phyloP scores from a whole-genome alignment of 2,797 vertebrate genomes.

The Rhodeus uyekii region DNA sequence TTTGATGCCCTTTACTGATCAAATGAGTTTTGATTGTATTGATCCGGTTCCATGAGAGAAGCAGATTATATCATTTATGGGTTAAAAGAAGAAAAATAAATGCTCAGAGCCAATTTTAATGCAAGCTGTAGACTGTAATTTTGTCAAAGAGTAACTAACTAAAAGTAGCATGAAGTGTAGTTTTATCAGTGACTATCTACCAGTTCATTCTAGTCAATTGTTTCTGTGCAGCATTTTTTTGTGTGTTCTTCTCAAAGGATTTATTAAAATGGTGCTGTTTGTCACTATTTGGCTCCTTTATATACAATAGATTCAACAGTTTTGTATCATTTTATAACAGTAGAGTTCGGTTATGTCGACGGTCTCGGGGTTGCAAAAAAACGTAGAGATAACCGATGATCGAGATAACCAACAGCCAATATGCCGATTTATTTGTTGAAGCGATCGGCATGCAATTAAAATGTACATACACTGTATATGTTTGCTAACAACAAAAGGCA shows the following conservation, averaged over 20 bases:
- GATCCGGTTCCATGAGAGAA: conserved; percentile 11
- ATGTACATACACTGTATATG: too few species aligned
- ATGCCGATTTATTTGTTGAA: too few species aligned
- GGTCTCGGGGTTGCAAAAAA: too few species aligned
- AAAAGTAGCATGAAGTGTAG: background rate
- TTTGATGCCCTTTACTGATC: conserved; percentile 26
- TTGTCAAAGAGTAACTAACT: background rate
- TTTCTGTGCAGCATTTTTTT: background rate
- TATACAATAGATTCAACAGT: background rate
- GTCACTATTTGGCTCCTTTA: background rate
- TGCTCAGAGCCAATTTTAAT: background rate
- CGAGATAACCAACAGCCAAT: too few species aligned
- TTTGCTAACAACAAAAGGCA: too few species aligned
- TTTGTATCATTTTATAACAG: too few species aligned
- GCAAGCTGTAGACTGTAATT: background rate
- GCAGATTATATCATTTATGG: background rate
- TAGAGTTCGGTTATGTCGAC: too few species aligned
- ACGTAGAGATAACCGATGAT: too few species aligned
- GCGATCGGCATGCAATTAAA: too few species aligned
- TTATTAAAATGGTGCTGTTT: background rate
- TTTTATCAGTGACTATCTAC: background rate
- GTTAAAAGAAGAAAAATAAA: background rate
- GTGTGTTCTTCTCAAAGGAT: background rate
- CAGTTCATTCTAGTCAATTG: background rate
- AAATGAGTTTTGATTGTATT: conserved; percentile 6